These are phyloP conservation scores for Cyanoramphus novaezelandiae DNA, from an alignment of 2,113 vertebrate species.

Conservation along the genomic window DNA sequence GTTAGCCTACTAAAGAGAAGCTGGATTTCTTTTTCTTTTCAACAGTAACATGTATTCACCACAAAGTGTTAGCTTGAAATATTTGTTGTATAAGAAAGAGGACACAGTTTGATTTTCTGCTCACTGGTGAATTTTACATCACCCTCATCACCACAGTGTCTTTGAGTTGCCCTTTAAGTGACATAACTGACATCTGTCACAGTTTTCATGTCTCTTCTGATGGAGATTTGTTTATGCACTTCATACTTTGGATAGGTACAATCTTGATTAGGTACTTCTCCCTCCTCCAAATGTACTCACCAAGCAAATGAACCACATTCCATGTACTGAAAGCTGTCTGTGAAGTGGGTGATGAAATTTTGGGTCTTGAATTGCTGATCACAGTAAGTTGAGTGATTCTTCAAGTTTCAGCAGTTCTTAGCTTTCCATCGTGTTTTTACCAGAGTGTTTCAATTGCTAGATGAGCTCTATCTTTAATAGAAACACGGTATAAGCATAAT, in stretches of 20 bases:
- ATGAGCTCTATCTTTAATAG: not conserved
- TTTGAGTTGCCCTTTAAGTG: not conserved
- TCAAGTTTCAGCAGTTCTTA: not conserved
- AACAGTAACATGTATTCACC: not conserved
- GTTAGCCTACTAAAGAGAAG: not conserved
- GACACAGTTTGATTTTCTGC: not conserved
- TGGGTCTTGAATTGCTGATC: not conserved
- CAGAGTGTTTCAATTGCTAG: not conserved
- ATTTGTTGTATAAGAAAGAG: not conserved
- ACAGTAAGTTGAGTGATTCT: not conserved
- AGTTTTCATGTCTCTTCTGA: not conserved
- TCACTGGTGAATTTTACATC: not conserved
- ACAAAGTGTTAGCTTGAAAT: not conserved
- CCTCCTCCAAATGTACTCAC: not conserved
- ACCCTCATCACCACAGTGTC: not conserved
- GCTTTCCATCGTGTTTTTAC: not conserved
- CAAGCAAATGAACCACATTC: not conserved
- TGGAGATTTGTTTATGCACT: not conserved
- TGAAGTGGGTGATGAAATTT: not conserved
- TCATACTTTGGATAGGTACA: not conserved
- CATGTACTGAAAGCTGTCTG: not conserved
- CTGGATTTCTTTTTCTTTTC: not conserved
- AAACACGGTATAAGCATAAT: not conserved
- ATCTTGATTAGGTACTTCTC: not conserved
- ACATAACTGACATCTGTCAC: not conserved